A percentile compares a stretch with the other conserved stretches of the same genome.
Conservation (phyloP, 2,797 vertebrate species). For the Gymnopithys bicolor region DNA sequence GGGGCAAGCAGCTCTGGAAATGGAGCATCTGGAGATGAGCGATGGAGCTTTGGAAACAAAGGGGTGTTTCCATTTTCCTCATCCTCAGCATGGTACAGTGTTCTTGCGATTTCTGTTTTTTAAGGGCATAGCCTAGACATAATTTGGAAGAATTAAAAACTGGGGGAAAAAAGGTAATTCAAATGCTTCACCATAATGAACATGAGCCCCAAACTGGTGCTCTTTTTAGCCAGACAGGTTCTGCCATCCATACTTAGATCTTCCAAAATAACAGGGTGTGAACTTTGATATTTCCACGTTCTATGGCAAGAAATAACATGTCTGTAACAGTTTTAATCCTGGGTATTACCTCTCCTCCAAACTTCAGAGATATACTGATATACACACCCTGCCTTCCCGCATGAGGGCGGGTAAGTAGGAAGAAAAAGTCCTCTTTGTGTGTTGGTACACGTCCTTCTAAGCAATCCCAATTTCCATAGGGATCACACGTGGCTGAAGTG, state of each 20-base stretch:
- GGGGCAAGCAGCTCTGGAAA: neutral
- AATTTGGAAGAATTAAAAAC: neutral
- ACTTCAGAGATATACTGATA: slow-evolving; percentile 59
- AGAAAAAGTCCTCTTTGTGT: slow-evolving; percentile 30
- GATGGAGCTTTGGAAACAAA: neutral
- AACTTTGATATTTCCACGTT: slow-evolving; percentile 46
- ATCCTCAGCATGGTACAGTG: accelerated
- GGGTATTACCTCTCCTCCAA: slow-evolving; percentile 45
- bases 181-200: neutral
- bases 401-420: slow-evolving; percentile 11
- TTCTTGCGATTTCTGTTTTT: neutral
- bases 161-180: neutral
- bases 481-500: neutral
- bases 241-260: neutral
- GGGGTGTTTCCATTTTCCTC: neutral
- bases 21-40: accelerated
- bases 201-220: accelerated
- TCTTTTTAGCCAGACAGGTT: slow-evolving; percentile 36
- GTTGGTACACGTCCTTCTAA: slow-evolving; percentile 33
- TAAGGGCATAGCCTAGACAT: neutral
- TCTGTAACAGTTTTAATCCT: slow-evolving; percentile 59
- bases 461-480: neutral
- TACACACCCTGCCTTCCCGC: slow-evolving; percentile 56
- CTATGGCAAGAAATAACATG: slow-evolving; percentile 63
- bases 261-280: slow-evolving; percentile 61